Percentiles rank a stretch among this genome's conserved stretches.
phyloP scores from a whole-genome alignment of 2,888 invertebrate genomes.

The Eilema sororculum region DNA sequence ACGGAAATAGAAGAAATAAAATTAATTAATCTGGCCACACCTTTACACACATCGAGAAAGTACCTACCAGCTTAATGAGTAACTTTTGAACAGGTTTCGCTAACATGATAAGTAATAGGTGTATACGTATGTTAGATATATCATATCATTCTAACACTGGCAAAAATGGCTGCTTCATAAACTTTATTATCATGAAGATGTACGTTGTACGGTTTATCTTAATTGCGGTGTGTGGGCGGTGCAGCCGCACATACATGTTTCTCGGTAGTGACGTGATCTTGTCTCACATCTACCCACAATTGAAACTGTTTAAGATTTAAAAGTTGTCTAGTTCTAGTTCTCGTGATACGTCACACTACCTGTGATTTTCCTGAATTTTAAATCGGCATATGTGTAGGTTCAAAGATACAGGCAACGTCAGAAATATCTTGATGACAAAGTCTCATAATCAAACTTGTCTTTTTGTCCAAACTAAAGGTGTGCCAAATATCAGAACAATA shows the following conservation, averaged over 20 bases:
- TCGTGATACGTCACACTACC: constrained; percentile 44
- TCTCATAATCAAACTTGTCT: too few species aligned
- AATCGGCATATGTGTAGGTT: neutral
- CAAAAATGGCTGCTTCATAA: constrained; percentile 38
- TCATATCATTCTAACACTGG: constrained; percentile 22
- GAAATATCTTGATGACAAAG: too few species aligned
- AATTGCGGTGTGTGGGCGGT: constrained; percentile 59
- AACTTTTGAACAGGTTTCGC: neutral
- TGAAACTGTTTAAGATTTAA: constrained; percentile 27
- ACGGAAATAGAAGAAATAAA: neutral
- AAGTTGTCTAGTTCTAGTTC: constrained; percentile 43
- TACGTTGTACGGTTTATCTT: constrained; percentile 57
- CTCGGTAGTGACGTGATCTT: constrained; percentile 71
- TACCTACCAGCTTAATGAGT: neutral
- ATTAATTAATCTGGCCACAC: constrained; percentile 1
- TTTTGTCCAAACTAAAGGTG: too few species aligned
- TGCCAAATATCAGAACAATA: too few species aligned
- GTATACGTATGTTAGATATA: neutral
- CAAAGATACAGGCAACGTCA: neutral
- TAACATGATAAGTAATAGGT: neutral
- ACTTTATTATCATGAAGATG: constrained; percentile 48
- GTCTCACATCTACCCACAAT: constrained; percentile 42
- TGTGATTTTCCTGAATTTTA: constrained; percentile 29
- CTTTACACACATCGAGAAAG: neutral
- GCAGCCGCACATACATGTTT: constrained; percentile 50